These are phyloP conservation scores for Trematocara zebra DNA, from an alignment of 2,113 vertebrate genomes.

Conservation along the genomic window DNA sequence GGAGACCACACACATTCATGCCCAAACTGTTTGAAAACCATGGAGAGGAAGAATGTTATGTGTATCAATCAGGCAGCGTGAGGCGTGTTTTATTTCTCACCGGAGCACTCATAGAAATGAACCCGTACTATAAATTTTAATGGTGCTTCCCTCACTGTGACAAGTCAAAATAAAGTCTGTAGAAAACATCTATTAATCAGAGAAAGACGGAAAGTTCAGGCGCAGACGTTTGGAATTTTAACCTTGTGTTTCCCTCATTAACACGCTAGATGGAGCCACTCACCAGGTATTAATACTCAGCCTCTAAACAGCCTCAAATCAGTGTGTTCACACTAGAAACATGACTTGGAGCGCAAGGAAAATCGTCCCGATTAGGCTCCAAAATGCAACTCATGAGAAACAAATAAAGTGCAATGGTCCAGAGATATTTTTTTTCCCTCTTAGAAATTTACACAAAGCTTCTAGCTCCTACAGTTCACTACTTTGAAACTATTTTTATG, in stretches of 20 bases:
- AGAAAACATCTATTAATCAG: neutral
- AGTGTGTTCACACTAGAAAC: neutral
- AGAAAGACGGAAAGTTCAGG: neutral
- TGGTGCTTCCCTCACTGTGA: neutral
- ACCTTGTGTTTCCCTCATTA: neutral
- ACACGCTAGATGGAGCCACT: slow-evolving; percentile 25
- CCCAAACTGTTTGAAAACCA: neutral
- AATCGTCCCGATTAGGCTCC: neutral
- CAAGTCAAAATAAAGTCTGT: neutral
- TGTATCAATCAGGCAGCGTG: neutral
- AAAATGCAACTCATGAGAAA: neutral
- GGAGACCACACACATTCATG: neutral
- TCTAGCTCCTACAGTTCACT: neutral
- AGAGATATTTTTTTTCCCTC: neutral
- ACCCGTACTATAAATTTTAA: fast-evolving
- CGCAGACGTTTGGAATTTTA: neutral
- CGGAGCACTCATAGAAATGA: neutral
- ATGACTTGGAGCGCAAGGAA: neutral
- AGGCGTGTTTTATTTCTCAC: neutral
- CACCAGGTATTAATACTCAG: neutral
- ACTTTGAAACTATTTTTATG: neutral
- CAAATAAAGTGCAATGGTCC: neutral
- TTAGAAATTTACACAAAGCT: neutral
- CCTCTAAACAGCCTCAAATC: neutral
- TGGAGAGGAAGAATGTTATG: too few relatives aligned